Base-by-base conservation (phyloP, 2,888 invertebrate species). In the Latrodectus hesperus region DNA sequence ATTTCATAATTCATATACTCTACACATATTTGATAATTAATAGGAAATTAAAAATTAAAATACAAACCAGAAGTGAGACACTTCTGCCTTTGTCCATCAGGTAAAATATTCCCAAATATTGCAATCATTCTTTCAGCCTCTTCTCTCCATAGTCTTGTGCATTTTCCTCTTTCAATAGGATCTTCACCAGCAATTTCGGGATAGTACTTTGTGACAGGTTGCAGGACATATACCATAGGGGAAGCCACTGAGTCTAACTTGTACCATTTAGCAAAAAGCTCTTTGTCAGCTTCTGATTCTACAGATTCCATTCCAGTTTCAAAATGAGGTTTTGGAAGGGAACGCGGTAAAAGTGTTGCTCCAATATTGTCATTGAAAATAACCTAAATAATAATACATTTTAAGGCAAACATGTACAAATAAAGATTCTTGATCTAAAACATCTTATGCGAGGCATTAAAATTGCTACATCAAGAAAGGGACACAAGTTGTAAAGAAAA, bases 281-380 rank as follows among this genome's bases (percentile, higher is more conserved):
- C 91, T 84, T 91, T 91, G 79, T 92, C 91, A 38, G 91, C 94
- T 75, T 94, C 94, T 76, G 90, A 90, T 38, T 91, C 91, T 0
- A 95, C 95, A 16, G 94, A 94, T 77, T 95, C 95, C 90, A 96
- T 93, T 9, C 96, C 95, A 88, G 95, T 95, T 91, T 95, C 95
- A 92, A 96, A 96, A 93, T 96, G 96, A 1, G 95, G 94, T 90
- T 95, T 95, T 92, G 96, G 96, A 87, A 96, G 94, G 9, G 95
- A 95, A 90, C 95, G 95, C 0, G 96, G 96, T 88, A 96, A 93
- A 89, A 96, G 93, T 10, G 96, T 95, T 9, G 95, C 95, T 51
- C 96, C 96, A 89, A 96, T 93, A 0, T 95, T 95, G 51, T 96
- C 95, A 92, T 96, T 96, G 88, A 96, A 93, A 92, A 96, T 96